Conservation (phyloP, 2,113 vertebrate genomes). For the Taurulus bubalis region DNA sequence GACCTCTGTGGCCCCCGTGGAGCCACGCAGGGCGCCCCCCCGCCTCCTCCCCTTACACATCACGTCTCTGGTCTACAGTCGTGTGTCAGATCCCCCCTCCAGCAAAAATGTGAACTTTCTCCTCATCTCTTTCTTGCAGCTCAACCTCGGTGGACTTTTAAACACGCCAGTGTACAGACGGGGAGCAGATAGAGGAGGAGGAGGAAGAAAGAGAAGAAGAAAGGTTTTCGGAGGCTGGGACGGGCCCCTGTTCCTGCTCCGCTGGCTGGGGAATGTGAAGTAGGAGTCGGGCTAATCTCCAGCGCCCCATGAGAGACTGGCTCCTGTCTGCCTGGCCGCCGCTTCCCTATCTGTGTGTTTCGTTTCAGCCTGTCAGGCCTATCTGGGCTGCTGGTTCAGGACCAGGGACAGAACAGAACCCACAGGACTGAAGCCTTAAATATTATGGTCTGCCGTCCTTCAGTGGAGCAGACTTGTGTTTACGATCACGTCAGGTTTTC, state of each 20-base stretch:
- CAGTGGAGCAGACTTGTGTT: background rate
- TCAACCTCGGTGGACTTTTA: slow-evolving; percentile 17
- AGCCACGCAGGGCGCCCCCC: background rate
- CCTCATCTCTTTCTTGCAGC: background rate
- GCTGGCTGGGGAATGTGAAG: slow-evolving; percentile 87
- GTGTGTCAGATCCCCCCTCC: slow-evolving; percentile 1
- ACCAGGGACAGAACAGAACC: background rate
- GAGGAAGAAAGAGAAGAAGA: slow-evolving; percentile 32
- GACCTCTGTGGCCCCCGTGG: background rate
- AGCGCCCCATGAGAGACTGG: slow-evolving; percentile 84
- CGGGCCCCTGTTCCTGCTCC: slow-evolving; percentile 55
- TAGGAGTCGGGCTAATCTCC: slow-evolving; percentile 91
- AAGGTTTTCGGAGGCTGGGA: background rate
- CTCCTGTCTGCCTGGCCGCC: slow-evolving; percentile 91
- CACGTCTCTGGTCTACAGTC: background rate
- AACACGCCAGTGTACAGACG: slow-evolving; percentile 2
- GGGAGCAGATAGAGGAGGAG: slow-evolving; percentile 36
- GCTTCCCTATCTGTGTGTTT: slow-evolving; percentile 89
- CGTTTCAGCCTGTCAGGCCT: slow-evolving; percentile 91
- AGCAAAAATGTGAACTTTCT: slow-evolving; percentile 24
- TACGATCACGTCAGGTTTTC: background rate
- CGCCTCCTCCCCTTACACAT: background rate
- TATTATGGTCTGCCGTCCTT: background rate
- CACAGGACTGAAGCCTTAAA: background rate
- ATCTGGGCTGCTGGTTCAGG: slow-evolving; percentile 79